Evolutionary conservation across 2,888 invertebrate genomes (phyloP).

Genomic region (Phyto melanocephala): DNA sequence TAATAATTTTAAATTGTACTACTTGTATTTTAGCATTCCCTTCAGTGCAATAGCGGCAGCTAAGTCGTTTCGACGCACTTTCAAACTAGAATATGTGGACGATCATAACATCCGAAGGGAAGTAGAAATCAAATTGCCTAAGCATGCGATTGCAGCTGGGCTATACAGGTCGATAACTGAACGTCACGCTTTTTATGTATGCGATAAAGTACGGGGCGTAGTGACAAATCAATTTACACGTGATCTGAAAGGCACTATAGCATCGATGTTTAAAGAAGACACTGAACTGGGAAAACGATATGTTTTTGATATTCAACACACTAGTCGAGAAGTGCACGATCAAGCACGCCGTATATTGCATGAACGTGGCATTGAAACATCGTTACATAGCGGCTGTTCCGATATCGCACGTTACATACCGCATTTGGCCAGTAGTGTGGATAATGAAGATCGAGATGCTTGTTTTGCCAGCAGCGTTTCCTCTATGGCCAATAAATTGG

Average conservation of each 20-base stretch:
- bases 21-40: slow-evolving; percentile 82
- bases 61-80: slow-evolving; percentile 86
- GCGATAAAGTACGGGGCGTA: slow-evolving; percentile 92
- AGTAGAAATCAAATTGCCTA: slow-evolving; percentile 89
- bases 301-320: slow-evolving; percentile 93
- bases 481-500: slow-evolving; percentile 70
- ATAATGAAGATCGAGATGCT: background rate
- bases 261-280: slow-evolving; percentile 93
- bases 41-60: slow-evolving; percentile 90
- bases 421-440: slow-evolving; percentile 60
- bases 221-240: slow-evolving; percentile 93
- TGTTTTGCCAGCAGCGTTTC: background rate
- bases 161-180: slow-evolving; percentile 92
- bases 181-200: slow-evolving; percentile 95
- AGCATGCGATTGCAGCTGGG: slow-evolving; percentile 89
- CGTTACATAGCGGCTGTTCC: background rate
- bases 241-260: slow-evolving; percentile 93
- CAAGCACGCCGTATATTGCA: slow-evolving; percentile 89
- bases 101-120: slow-evolving; percentile 84
- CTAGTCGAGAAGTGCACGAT: slow-evolving; percentile 94
- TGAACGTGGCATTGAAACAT: slow-evolving; percentile 78
- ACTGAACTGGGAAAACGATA: slow-evolving; percentile 92
- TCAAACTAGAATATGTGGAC: slow-evolving; percentile 86
- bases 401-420: slow-evolving; percentile 40
- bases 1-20: too few species aligned